Percentiles rank a stretch among this genome's conserved stretches.
phyloP scores from a whole-genome alignment of 30 jellyfish, hydroid and myxozoan genomes.

The Turritopsis rubra region DNA sequence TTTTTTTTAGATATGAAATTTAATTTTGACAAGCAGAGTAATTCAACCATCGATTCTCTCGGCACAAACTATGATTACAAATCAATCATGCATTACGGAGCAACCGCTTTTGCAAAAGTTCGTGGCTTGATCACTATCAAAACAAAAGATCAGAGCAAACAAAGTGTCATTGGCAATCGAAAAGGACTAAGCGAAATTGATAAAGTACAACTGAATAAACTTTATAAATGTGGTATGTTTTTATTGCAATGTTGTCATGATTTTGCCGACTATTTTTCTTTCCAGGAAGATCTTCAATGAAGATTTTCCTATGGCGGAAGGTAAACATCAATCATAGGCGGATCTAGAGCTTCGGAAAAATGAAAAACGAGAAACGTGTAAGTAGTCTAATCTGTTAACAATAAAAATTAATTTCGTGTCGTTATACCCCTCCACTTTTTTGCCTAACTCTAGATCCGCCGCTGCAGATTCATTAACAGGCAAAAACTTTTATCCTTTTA shows the following conservation, averaged over 20 bases:
- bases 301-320: no score
- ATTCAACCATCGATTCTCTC: not conserved
- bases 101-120: not conserved
- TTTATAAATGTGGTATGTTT: not conserved
- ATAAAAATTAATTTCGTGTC: not conserved
- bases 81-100: not conserved
- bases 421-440: no score
- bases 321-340: not conserved
- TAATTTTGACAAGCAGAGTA: not conserved
- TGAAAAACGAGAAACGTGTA: not conserved
- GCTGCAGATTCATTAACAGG: no score
- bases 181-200: not conserved
- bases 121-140: not conserved
- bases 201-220: not conserved
- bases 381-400: not conserved
- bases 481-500: no score
- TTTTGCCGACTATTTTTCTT: not conserved
- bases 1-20: not conserved
- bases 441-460: no score
- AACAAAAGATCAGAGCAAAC: not conserved
- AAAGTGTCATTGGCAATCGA: not conserved
- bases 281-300: no score
- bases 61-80: not conserved
- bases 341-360: not conserved
- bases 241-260: not conserved